Conservation (phyloP, 2,797 vertebrate species). For the Erithacus rubecula region DNA sequence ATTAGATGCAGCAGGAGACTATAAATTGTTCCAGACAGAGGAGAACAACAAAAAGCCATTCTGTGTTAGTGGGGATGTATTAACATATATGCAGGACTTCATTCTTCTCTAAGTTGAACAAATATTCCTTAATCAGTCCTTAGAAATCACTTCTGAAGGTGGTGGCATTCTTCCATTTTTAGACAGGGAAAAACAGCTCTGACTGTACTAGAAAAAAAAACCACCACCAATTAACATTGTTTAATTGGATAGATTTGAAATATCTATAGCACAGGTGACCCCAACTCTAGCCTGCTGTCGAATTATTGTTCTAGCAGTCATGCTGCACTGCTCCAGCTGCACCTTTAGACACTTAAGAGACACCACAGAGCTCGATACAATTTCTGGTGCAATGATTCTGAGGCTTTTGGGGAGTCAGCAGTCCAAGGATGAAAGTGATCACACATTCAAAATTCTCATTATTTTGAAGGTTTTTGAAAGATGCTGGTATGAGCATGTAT, state of each 20-base stretch:
- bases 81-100: constrained; percentile 33
- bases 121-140: constrained; percentile 36
- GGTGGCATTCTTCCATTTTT: background rate
- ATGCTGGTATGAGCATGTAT: background rate
- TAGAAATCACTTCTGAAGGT: background rate
- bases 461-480: background rate
- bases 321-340: background rate
- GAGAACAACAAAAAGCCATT: constrained; percentile 48
- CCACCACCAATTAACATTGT: background rate
- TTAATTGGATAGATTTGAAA: constrained; percentile 1
- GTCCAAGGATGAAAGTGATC: background rate
- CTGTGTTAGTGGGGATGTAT: constrained; percentile 7
- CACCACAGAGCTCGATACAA: background rate
- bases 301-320: background rate
- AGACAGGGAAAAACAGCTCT: background rate
- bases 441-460: background rate
- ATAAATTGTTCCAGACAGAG: constrained; percentile 40
- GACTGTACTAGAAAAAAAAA: background rate
- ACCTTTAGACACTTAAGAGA: background rate
- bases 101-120: constrained; percentile 5
- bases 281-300: background rate
- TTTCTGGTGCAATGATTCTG: background rate
- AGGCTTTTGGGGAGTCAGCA: background rate
- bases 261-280: constrained; percentile 17
- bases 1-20: constrained; percentile 39